Conservation (phyloP, 92 coral and sea anemone species). For the Virgularia gustaviana region DNA sequence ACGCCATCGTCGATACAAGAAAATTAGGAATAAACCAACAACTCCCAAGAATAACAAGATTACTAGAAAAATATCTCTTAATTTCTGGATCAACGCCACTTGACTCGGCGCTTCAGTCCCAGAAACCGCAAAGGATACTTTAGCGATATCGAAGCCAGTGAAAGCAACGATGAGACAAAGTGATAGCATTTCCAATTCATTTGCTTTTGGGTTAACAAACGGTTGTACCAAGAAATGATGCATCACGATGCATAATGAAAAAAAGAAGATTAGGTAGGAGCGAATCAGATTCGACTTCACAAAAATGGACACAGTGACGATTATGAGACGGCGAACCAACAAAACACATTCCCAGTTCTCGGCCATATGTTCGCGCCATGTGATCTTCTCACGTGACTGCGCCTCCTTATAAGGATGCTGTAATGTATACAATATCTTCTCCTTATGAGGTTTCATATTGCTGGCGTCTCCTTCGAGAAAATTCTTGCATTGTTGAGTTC, state of each 20-base stretch:
- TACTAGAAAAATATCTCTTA: conserved; percentile 8
- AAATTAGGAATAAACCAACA: no score
- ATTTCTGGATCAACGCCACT: background rate
- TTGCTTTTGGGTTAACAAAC: background rate
- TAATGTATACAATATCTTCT: conserved; percentile 8
- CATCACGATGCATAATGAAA: background rate
- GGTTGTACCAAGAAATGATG: conserved; percentile 15
- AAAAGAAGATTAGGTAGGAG: background rate
- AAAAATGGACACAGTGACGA: conserved; percentile 14
- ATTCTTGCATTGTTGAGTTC: no score
- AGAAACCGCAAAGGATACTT: background rate
- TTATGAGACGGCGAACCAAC: conserved; percentile 16
- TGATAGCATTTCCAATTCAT: conserved; percentile 1
- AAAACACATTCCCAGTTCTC: conserved; percentile 26
- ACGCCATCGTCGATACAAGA: background rate
- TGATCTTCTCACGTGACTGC: background rate
- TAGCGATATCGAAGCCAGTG: background rate
- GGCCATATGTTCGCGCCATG: background rate
- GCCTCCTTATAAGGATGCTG: conserved; percentile 18
- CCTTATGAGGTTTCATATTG: conserved; percentile 1
- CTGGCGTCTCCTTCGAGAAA: background rate
- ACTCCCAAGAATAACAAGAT: no score
- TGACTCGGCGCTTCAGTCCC: background rate
- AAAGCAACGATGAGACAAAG: background rate
- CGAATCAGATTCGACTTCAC: conserved; percentile 6